Evolutionary conservation across 1,140 invertebrate species (phyloP).

Genomic region (Planococcus citri): DNA sequence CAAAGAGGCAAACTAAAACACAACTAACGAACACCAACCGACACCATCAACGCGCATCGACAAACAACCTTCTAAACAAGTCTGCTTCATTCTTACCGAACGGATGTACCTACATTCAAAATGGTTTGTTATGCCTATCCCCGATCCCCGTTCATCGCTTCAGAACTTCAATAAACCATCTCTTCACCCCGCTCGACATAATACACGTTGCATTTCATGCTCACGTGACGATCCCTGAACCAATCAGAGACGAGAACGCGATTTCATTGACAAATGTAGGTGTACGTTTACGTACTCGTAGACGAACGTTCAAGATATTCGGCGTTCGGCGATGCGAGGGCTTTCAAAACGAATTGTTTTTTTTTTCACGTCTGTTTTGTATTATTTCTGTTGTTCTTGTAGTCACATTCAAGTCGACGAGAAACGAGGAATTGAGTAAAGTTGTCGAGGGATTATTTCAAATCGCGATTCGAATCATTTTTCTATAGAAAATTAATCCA

Average conservation of each 20-base stretch:
- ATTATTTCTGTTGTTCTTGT: too few species aligned
- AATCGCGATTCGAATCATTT: too few species aligned
- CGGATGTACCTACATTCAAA: conserved; percentile 20
- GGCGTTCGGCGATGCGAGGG: not conserved
- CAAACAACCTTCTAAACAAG: conserved; percentile 18
- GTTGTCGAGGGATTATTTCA: too few species aligned
- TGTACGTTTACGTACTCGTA: conserved; percentile 6
- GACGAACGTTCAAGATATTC: not conserved
- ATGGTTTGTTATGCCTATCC: conserved; percentile 17
- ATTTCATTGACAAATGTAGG: conserved; percentile 28
- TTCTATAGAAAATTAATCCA: too few species aligned
- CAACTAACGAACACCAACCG: not conserved
- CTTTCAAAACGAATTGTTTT: not conserved
- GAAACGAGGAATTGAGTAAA: too few species aligned
- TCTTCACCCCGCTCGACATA: conserved; percentile 17
- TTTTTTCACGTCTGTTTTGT: too few species aligned
- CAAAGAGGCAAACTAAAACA: not conserved
- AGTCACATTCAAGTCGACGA: too few species aligned
- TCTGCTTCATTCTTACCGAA: conserved; percentile 12
- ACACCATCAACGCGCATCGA: not conserved
- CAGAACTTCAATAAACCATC: not conserved
- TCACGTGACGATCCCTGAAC: conserved; percentile 25
- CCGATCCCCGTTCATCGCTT: conserved; percentile 14
- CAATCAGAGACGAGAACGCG: conserved; percentile 24
- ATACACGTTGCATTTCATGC: conserved; percentile 21